Conservation (phyloP, 2,888 invertebrate species). For the Dasysyrphus albostriatus region DNA sequence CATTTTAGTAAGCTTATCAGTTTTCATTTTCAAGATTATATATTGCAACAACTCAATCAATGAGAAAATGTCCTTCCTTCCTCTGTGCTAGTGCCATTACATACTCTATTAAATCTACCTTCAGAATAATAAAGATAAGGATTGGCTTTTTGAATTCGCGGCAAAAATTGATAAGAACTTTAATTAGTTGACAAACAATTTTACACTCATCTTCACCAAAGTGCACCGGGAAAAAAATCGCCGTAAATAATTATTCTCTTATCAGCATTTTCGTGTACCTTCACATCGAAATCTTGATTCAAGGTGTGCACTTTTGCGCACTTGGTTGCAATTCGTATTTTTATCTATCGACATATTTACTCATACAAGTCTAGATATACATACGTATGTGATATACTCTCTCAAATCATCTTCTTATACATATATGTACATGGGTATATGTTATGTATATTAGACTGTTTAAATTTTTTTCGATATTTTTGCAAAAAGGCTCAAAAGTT, state of each 20-base stretch:
- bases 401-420: too few relatives aligned
- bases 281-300: conserved; percentile 11
- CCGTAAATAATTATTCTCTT: conserved; percentile 42
- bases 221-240: conserved; percentile 54
- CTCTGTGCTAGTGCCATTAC: conserved; percentile 17
- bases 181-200: conserved; percentile 72
- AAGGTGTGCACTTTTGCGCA: conserved; percentile 63
- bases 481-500: too few relatives aligned
- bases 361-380: too few relatives aligned
- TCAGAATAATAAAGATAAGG: conserved; percentile 48
- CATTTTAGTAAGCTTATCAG: conserved; percentile 62
- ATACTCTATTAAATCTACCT: conserved; percentile 38
- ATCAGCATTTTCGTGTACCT: conserved; percentile 24
- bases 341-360: too few relatives aligned
- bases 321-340: not conserved
- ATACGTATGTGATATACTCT: too few relatives aligned
- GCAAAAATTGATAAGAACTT: conserved; percentile 62
- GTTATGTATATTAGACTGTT: too few relatives aligned
- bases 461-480: too few relatives aligned
- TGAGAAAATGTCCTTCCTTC: conserved; percentile 67
- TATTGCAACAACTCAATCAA: not conserved
- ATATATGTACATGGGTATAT: too few relatives aligned
- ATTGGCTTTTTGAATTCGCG: conserved; percentile 59
- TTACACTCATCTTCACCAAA: conserved; percentile 70
- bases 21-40: conserved; percentile 25